Evolutionary conservation across 1,140 invertebrate genomes (phyloP).

Genomic region (Pseudomyrmex concolor): DNA sequence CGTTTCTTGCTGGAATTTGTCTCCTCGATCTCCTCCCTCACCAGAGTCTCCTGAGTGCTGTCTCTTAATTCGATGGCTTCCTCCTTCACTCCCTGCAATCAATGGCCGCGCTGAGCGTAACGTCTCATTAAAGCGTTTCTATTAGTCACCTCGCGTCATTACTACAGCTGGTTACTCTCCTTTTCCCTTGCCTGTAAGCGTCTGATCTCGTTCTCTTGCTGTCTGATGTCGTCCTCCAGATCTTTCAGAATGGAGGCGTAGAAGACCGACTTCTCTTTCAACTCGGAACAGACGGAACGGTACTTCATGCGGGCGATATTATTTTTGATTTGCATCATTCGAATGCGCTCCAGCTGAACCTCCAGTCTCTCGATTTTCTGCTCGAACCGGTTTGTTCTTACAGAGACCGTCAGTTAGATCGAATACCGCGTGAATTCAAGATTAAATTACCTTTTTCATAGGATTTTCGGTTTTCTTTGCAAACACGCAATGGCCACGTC

Average conservation of each 20-base stretch:
- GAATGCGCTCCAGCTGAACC: slow-evolving; percentile 87
- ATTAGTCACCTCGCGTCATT: neutral
- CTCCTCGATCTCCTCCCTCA: slow-evolving; percentile 88
- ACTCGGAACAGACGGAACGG: slow-evolving; percentile 88
- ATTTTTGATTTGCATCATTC: slow-evolving; percentile 92
- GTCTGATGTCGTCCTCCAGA: slow-evolving; percentile 88
- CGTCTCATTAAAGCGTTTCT: neutral
- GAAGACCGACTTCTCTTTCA: slow-evolving; percentile 89
- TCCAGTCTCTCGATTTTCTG: slow-evolving; percentile 89
- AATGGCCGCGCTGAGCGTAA: slow-evolving; percentile 4
- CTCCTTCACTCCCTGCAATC: slow-evolving; percentile 86
- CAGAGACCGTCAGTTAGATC: neutral
- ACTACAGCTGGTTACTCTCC: neutral
- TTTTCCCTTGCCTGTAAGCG: slow-evolving; percentile 83
- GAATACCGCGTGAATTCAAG: neutral
- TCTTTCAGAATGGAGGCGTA: slow-evolving; percentile 90
- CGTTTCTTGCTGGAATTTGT: slow-evolving; percentile 87
- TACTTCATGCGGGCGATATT: slow-evolving; percentile 92
- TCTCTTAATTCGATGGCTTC: slow-evolving; percentile 90
- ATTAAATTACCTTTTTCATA: slow-evolving; percentile 78
- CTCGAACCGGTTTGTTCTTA: slow-evolving; percentile 57
- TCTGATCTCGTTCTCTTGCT: slow-evolving; percentile 90
- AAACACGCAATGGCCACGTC: slow-evolving; percentile 59
- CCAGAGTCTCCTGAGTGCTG: slow-evolving; percentile 87
- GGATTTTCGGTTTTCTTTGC: slow-evolving; percentile 80